Evolutionary conservation across 2,888 invertebrate species (phyloP).

Genomic region (Caenorhabditis japonica): DNA sequence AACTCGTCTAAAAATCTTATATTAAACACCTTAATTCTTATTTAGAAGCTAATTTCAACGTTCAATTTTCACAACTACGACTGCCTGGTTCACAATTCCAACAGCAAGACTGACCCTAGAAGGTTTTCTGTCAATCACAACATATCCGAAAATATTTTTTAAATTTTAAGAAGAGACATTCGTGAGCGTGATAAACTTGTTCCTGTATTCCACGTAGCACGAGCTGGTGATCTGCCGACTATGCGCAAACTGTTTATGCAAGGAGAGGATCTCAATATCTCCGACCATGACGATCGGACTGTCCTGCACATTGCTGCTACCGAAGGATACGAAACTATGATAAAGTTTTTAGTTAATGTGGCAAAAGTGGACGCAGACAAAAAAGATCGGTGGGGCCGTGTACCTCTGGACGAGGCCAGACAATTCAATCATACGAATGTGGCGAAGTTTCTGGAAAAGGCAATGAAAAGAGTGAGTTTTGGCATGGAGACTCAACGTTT

Average conservation of each 20-base stretch:
- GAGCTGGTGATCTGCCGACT: conserved; percentile 49
- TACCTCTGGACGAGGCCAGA: conserved; percentile 71
- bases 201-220: conserved; percentile 52
- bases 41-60: conserved; percentile 78
- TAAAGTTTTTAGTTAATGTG: conserved; percentile 68
- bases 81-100: conserved; percentile 67
- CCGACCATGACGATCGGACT: conserved; percentile 70
- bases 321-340: conserved; percentile 69
- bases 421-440: conserved; percentile 55
- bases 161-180: conserved; percentile 30
- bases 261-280: conserved; percentile 68
- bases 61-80: conserved; percentile 96
- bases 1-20: no score
- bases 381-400: conserved; percentile 62
- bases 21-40: no score
- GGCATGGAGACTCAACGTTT: not conserved
- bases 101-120: conserved; percentile 55
- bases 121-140: not conserved
- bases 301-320: conserved; percentile 68
- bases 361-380: conserved; percentile 67
- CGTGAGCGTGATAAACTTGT: conserved; percentile 43
- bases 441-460: conserved; percentile 82
- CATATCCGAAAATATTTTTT: no score
- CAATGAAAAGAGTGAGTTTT: conserved; percentile 37
- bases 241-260: conserved; percentile 66